These are phyloP conservation scores for Gymnoscopelus microlampas DNA, from an alignment of 2,797 vertebrate species.

Conservation along the genomic window DNA sequence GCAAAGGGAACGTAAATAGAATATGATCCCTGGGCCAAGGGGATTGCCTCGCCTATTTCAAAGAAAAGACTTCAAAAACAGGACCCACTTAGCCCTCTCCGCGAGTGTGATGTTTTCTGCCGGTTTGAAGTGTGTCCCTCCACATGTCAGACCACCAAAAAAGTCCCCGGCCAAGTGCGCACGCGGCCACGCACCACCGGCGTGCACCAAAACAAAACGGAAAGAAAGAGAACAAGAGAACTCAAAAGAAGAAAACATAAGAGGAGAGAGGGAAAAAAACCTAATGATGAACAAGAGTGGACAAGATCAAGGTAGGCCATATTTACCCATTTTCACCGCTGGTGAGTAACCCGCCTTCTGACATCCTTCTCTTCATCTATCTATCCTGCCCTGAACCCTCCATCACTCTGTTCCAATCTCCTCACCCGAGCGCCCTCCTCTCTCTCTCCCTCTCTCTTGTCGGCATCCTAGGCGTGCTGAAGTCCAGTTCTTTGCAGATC, in stretches of 20 bases:
- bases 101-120: constrained; percentile 74
- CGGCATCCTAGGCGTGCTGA: constrained; percentile 70
- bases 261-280: constrained; percentile 19
- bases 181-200: constrained; percentile 52
- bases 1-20: constrained; percentile 87
- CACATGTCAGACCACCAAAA: constrained; percentile 77
- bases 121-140: constrained; percentile 74
- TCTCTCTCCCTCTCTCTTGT: constrained; percentile 42
- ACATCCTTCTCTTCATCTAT: constrained; percentile 42
- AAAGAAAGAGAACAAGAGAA: constrained; percentile 17
- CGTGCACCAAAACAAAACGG: constrained; percentile 48
- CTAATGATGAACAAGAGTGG: constrained; percentile 18
- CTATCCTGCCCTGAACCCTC: constrained; percentile 41
- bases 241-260: constrained; percentile 24
- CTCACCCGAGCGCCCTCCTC: constrained; percentile 58
- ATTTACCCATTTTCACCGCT: constrained; percentile 22
- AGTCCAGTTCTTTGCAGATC: constrained; percentile 81
- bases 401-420: constrained; percentile 60
- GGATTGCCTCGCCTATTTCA: constrained; percentile 87
- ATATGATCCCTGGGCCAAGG: constrained; percentile 88
- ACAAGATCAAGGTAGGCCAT: no score
- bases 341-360: constrained; percentile 39
- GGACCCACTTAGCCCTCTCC: constrained; percentile 80
- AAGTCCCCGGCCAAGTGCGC: constrained; percentile 68
- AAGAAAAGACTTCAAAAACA: constrained; percentile 85